phyloP scores from a whole-genome alignment of 2,888 invertebrate genomes.

The Nomada goodeniana region DNA sequence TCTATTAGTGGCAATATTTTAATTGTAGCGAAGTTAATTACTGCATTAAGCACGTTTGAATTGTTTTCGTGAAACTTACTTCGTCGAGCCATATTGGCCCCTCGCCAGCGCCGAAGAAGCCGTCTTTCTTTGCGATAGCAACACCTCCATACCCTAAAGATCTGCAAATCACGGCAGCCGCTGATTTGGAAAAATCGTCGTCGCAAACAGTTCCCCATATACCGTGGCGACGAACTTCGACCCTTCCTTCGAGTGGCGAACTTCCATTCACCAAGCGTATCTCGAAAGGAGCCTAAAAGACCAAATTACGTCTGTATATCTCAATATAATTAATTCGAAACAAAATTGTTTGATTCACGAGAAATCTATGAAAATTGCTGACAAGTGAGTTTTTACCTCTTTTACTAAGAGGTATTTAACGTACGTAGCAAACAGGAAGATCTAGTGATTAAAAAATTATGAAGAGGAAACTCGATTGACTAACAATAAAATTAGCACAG shows the following conservation, averaged over 20 bases:
- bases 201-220: slow-evolving; percentile 93
- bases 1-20: too few species aligned
- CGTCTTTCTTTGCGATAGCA: slow-evolving; percentile 85
- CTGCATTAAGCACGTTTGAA: too few species aligned
- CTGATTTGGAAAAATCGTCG: slow-evolving; percentile 89
- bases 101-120: slow-evolving; percentile 85
- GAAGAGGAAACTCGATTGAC: neutral
- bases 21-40: too few species aligned
- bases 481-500: too few species aligned
- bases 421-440: neutral
- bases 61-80: slow-evolving; percentile 78
- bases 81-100: slow-evolving; percentile 91
- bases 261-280: slow-evolving; percentile 88
- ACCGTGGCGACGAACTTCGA: slow-evolving; percentile 89
- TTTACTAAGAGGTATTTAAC: too few species aligned
- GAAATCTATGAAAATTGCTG: too few species aligned
- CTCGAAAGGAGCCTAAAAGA: slow-evolving; percentile 85
- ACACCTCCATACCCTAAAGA: slow-evolving; percentile 86
- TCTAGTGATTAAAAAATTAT: neutral
- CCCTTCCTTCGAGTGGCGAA: slow-evolving; percentile 87
- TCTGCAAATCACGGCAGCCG: slow-evolving; percentile 88
- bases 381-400: too few species aligned
- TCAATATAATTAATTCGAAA: neutral
- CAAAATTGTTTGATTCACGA: too few species aligned
- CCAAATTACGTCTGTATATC: neutral